phyloP scores from a whole-genome alignment of 2,888 invertebrate species.

The Tridacna gigas region DNA sequence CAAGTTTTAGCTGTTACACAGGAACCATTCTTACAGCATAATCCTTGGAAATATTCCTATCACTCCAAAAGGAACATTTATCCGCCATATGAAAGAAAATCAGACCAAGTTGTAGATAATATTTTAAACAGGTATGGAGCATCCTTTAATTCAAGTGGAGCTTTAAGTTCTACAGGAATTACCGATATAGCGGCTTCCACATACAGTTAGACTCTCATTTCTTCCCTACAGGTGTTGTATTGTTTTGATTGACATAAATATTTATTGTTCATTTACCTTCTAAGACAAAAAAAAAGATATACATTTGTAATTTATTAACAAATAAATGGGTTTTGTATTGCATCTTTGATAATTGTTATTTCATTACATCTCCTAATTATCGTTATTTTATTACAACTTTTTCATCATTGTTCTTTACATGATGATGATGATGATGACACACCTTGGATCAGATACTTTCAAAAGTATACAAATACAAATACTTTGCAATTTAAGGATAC shows the following conservation, averaged over 20 bases:
- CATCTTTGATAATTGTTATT: background rate
- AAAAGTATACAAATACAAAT: no score
- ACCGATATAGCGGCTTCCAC: conserved; percentile 35
- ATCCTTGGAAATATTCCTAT: conserved; percentile 81
- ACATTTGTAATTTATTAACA: conserved; percentile 6
- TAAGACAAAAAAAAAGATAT: background rate
- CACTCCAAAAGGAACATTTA: conserved; percentile 77
- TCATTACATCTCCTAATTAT: background rate
- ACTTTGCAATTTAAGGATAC: no score
- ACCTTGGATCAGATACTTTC: no score
- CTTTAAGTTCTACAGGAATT: conserved; percentile 37
- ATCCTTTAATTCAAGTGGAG: conserved; percentile 60
- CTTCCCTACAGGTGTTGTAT: background rate
- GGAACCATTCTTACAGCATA: conserved; percentile 79
- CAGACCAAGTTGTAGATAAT: conserved; percentile 66
- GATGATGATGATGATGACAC: background rate
- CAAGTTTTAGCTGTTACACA: conserved; percentile 80
- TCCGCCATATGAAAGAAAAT: conserved; percentile 74
- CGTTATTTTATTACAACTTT: background rate
- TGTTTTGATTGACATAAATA: background rate
- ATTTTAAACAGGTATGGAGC: conserved; percentile 72
- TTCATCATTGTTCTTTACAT: background rate
- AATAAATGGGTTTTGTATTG: background rate
- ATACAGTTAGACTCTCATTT: conserved; percentile 34
- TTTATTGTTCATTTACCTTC: background rate